Percentiles rank a stretch among this genome's conserved stretches.
phyloP scores from a whole-genome alignment of 2,797 vertebrate species.

The Gymnothorax reevesii region DNA sequence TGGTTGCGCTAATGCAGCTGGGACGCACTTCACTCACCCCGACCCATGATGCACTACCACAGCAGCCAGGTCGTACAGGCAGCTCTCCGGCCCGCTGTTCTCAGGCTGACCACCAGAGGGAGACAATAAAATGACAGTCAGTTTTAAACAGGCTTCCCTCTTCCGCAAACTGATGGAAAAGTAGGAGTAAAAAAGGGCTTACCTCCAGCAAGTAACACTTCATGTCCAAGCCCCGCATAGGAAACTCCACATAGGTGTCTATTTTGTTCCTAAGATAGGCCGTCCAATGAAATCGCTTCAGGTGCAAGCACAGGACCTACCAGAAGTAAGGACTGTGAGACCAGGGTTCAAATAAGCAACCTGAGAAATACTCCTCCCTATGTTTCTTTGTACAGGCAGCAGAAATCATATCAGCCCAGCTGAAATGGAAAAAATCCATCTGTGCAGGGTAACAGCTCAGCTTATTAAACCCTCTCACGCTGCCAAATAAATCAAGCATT shows the following conservation, averaged over 20 bases:
- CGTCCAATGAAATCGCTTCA: conserved; percentile 98
- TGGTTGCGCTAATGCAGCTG: neutral
- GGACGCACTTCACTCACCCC: conserved; percentile 79
- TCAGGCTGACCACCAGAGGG: conserved; percentile 77
- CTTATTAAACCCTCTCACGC: neutral
- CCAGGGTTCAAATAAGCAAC: neutral
- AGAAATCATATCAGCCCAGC: neutral
- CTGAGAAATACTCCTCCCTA: neutral
- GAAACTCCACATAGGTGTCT: conserved; percentile 95
- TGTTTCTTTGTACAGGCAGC: neutral
- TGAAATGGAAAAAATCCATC: neutral
- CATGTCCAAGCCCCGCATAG: conserved; percentile 91
- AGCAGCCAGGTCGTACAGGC: conserved; percentile 91
- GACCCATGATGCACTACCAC: conserved; percentile 98
- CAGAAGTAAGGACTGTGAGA: conserved; percentile 14
- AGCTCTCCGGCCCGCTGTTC: conserved; percentile 83
- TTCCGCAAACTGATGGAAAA: neutral
- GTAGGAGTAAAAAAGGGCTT: conserved; percentile 29
- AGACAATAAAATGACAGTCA: conserved; percentile 4
- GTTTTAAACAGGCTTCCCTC: neutral
- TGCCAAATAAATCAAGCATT: neutral
- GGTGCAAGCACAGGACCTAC: conserved; percentile 95
- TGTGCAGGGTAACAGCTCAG: neutral
- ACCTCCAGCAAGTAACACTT: conserved; percentile 95
- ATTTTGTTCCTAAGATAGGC: conserved; percentile 97